Percentiles rank a stretch among this genome's conserved stretches.
These are phyloP conservation scores for Drosophila koepferae DNA, from an alignment of 2,888 invertebrate species.

Conservation along the genomic window DNA sequence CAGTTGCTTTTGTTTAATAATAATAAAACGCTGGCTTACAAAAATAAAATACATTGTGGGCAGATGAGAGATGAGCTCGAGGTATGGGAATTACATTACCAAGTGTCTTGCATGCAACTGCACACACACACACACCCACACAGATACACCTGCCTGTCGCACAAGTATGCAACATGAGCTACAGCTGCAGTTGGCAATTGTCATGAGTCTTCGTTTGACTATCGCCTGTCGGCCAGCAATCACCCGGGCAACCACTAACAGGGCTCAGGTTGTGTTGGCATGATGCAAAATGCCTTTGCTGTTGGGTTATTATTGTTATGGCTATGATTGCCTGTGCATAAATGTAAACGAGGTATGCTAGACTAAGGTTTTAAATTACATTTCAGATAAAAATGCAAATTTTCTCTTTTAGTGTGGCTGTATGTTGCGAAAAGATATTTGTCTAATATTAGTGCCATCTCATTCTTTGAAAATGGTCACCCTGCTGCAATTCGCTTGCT, in stretches of 20 bases:
- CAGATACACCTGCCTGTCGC: not conserved
- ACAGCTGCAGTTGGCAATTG: slow-evolving; percentile 56
- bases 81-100: slow-evolving; percentile 59
- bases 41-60: slow-evolving; percentile 44
- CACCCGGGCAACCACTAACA: slow-evolving; percentile 62
- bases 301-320: slow-evolving; percentile 54
- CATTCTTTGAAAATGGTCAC: not conserved
- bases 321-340: slow-evolving; percentile 13
- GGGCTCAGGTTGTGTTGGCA: slow-evolving; percentile 25
- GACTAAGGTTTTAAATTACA: not conserved
- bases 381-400: not conserved
- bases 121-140: slow-evolving; percentile 18
- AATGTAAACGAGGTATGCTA: slow-evolving; percentile 6
- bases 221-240: slow-evolving; percentile 62
- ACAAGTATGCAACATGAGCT: slow-evolving; percentile 6
- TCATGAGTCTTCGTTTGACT: slow-evolving; percentile 58
- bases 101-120: slow-evolving; percentile 32
- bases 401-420: not conserved
- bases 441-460: not conserved
- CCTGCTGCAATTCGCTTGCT: not conserved
- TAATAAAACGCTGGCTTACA: slow-evolving; percentile 58
- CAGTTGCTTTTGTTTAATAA: slow-evolving; percentile 65
- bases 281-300: slow-evolving; percentile 49
- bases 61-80: not conserved
- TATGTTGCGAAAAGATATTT: not conserved